Base-by-base conservation (phyloP, 2,113 vertebrate genomes). In the Dicerorhinus sumatrensis region DNA sequence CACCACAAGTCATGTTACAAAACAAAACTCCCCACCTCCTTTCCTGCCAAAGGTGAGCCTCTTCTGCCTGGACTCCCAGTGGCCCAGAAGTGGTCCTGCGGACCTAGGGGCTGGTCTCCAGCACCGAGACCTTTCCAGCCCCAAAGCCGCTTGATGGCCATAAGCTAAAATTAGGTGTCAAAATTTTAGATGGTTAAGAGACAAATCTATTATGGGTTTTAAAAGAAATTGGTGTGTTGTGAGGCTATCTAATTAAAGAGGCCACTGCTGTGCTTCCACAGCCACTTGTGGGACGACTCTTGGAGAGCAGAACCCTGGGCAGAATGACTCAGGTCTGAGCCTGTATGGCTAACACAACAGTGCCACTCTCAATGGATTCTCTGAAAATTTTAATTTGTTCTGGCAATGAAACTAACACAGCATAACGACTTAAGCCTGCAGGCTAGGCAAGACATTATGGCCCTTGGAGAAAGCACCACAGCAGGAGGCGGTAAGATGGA, bases 311-410 rank as follows among this genome's bases (percentile, higher is more conserved):
- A 14, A 48, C 29, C 23, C n/a, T 1, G 65, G 73, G 31, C 2
- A 18, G 46, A 29, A 75, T 21, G 54, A 58, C 39, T 42, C 48
- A 1, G 3, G 4, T 46, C 48, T 4, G 13, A 58, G 58, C 18
- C 39, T 25, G 13, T 8, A 2, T 0, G 23, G 42, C 56, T 31
- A 36, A n/a, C 13, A 72, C 63, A 72, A 91, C 42, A 72, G 83
- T 89, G 93, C 93, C 67, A 65, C 46, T 79, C 89, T 72, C 90
- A 46, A 14, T 3, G 85, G 65, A n/a, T n/a, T 91, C 97, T 96
- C 79, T 96, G 95, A 94, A 96, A 89, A 46, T n/a, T 89, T 99
- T 99, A 98, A 99, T 99, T 98, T 97, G 88, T 98, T 98, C 98
- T 98, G 98, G 98, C 97, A 98, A 98, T 63, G 97, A 98, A 98